Evolutionary conservation across 2,888 invertebrate species (phyloP).

Genomic region (Sesia apiformis): DNA sequence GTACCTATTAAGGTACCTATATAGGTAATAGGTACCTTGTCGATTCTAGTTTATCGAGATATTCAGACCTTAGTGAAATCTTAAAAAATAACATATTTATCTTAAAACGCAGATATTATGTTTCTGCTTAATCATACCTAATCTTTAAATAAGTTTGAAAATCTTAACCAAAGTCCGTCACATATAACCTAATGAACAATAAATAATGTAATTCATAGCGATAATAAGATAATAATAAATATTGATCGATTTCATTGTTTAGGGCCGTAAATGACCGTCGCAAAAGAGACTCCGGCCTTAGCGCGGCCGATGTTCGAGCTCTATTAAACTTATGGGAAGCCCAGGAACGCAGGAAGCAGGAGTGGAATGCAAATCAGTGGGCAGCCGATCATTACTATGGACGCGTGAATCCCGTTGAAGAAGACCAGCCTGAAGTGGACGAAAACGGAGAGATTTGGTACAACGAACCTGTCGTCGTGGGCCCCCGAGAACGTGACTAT

Average conservation of each 20-base stretch:
- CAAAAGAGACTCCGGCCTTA: conserved; percentile 76
- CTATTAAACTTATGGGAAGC: conserved; percentile 76
- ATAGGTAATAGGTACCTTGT: background rate
- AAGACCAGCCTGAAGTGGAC: conserved; percentile 65
- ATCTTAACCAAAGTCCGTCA: no score
- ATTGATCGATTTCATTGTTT: background rate
- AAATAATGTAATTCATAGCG: no score
- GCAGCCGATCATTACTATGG: conserved; percentile 52
- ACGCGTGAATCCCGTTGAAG: conserved; percentile 48
- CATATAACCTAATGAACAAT: no score
- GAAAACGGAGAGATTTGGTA: conserved; percentile 75
- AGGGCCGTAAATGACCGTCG: conserved; percentile 65
- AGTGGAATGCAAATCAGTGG: conserved; percentile 65
- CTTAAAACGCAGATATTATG: no score
- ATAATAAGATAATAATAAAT: background rate
- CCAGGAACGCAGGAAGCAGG: conserved; percentile 69
- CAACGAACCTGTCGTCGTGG: conserved; percentile 72
- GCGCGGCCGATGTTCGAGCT: conserved; percentile 76
- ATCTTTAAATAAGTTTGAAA: no score
- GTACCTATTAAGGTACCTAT: background rate
- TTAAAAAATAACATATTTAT: no score
- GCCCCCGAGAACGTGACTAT: conserved; percentile 51
- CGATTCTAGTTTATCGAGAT: background rate
- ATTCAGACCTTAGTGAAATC: no score
- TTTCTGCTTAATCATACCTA: no score